Percentiles rank a stretch among this genome's conserved stretches.
Conservation (phyloP, 2,888 invertebrate species). For the Liodrosophila aerea region DNA sequence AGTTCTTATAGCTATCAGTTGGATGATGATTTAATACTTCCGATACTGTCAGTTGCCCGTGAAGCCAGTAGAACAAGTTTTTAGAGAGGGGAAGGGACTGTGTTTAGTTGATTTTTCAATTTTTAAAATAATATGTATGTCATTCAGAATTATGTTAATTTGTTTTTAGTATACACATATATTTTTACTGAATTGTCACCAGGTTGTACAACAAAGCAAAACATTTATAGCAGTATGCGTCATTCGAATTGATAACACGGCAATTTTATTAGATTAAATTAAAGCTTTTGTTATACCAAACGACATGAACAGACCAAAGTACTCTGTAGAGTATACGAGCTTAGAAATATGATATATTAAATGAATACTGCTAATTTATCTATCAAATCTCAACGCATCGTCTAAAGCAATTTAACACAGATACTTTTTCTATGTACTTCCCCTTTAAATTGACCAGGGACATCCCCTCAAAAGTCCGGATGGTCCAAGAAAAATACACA, state of each 20-base stretch:
- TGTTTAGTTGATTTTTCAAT: no score
- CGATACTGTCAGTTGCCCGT: background rate
- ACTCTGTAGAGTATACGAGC: constrained; percentile 1
- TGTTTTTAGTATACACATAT: background rate
- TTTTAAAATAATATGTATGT: background rate
- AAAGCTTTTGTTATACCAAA: background rate
- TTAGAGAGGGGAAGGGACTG: background rate
- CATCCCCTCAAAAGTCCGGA: constrained; percentile 50
- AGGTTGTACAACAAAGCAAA: background rate
- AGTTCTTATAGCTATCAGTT: constrained; percentile 9
- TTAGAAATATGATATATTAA: constrained; percentile 9
- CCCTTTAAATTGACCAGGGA: constrained; percentile 58
- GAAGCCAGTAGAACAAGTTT: constrained; percentile 37
- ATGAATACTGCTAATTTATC: constrained; percentile 56
- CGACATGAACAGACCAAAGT: no score
- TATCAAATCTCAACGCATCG: constrained; percentile 50
- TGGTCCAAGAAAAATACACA: constrained; percentile 30
- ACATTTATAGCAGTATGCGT: background rate
- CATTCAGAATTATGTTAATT: constrained; percentile 10
- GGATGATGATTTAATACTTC: constrained; percentile 1
- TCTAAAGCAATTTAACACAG: constrained; percentile 65
- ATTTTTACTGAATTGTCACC: background rate
- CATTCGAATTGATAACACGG: background rate
- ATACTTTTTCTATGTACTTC: constrained; percentile 47
- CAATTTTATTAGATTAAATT: background rate